Evolutionary conservation across 2,113 vertebrate species (phyloP), one percentile per base, ranked within the genome.

Genomic region (Sturnira hondurensis): DNA sequence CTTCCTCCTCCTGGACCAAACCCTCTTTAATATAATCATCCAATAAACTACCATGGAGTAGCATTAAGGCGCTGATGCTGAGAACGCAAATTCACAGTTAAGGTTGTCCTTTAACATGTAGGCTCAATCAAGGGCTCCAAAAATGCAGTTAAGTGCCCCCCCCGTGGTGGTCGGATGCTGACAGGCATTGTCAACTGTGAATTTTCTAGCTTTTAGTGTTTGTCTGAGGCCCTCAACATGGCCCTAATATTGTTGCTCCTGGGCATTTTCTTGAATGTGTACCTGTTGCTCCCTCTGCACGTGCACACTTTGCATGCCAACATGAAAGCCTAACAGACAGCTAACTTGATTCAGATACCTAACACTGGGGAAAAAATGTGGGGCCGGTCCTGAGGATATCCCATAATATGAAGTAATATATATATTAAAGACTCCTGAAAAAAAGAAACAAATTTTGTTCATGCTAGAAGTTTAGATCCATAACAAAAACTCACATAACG

Each of bases 1-100:
- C 61, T 92, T 90, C 54, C 82, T 82, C 77, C 77, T 89, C 88
- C 73, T 92, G 92, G 61, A 82, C 78, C 92, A 89, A 90, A 93
- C 78, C 54, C 91, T 94, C 85, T 97, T 97, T 88, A 92, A 80
- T 94, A 77, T 91, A 97, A 97, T 96, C 84, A 96, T 82, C 89
- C 68, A 92, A 84, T 54, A 96, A 91, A 31, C 90, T 61, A 84
- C 87, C 71, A 63, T 65, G 68, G 74, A 65, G 81, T 65, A 87
- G 47, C 16, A 16, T 45, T 52, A 93, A 67, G 73, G 63, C 47
- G 31, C 63, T 94, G 89, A 96, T 50, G 82, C 41, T 93, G 85
- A 91, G 78, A 92, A 82, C 96, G 86, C 70, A 96, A 96, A 95
- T 91, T 97, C 96, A 94, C 5, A 92, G 41, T 67, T 65, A 97